These are phyloP conservation scores for Bufo bufo DNA, from an alignment of 2,113 vertebrate species.

Conservation along the genomic window DNA sequence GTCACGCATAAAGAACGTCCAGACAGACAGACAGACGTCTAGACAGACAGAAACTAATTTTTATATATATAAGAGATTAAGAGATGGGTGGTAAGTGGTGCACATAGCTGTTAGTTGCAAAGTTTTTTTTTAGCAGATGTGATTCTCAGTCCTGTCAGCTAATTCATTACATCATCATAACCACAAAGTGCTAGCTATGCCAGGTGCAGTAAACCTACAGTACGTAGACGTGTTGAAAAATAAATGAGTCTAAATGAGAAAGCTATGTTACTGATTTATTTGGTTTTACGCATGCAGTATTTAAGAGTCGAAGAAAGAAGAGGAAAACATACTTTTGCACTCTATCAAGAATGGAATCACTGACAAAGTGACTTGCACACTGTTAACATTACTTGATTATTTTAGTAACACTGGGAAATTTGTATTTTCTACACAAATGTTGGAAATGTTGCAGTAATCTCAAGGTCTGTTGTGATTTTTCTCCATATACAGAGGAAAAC, in stretches of 20 bases:
- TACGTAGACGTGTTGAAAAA: slow-evolving; percentile 13
- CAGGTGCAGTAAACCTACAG: slow-evolving; percentile 9
- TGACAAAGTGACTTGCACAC: neutral
- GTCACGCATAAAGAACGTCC: too few relatives aligned
- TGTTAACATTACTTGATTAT: neutral
- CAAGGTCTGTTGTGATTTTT: neutral
- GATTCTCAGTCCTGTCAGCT: neutral
- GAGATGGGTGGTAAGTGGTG: neutral
- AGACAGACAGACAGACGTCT: too few relatives aligned
- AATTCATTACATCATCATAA: neutral
- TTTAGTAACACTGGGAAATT: neutral
- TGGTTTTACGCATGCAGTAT: slow-evolving; percentile 13
- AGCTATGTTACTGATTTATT: neutral
- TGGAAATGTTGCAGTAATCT: neutral
- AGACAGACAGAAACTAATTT: too few relatives aligned
- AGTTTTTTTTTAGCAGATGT: neutral
- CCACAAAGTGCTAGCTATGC: neutral
- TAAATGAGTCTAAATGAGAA: slow-evolving; percentile 26
- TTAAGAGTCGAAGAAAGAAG: neutral
- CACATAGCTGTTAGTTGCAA: neutral
- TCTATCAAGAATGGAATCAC: neutral
- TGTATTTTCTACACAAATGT: neutral
- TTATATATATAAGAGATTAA: neutral
- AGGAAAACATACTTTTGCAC: neutral
- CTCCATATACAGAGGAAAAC: neutral